phyloP scores from a whole-genome alignment of 2,113 vertebrate species.

The Aptenodytes forsteri region DNA sequence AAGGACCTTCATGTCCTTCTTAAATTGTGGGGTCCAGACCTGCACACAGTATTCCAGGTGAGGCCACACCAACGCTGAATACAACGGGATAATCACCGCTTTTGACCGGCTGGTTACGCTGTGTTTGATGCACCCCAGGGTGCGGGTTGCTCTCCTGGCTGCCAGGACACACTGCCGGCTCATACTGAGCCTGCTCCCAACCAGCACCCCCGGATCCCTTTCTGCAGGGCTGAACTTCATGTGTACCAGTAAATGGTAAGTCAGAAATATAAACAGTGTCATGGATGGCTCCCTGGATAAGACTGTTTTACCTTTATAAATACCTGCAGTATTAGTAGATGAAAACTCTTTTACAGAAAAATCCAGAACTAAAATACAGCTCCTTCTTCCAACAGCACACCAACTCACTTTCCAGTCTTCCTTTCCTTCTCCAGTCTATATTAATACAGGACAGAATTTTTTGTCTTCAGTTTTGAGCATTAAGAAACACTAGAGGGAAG shows the following conservation, averaged over 20 bases:
- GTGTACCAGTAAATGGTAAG: neutral
- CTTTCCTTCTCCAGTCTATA: neutral
- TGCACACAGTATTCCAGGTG: no score
- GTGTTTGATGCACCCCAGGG: neutral
- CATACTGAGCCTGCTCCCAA: no score
- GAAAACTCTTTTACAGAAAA: neutral
- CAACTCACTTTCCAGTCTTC: neutral
- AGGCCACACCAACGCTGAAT: no score
- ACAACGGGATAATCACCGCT: no score
- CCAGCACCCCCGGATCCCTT: neutral
- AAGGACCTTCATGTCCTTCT: no score
- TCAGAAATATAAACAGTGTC: neutral
- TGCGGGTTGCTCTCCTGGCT: neutral
- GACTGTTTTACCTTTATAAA: neutral
- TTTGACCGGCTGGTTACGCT: no score
- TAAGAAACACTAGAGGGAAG: neutral
- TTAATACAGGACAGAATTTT: neutral
- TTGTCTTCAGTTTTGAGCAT: neutral
- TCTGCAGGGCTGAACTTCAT: neutral
- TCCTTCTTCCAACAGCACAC: neutral
- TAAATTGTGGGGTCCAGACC: no score
- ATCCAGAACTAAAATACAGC: neutral
- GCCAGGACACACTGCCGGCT: neutral
- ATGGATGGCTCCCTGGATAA: neutral
- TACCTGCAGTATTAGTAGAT: neutral